phyloP scores from a whole-genome alignment of 2,797 vertebrate species.

The Gallinago stenura region DNA sequence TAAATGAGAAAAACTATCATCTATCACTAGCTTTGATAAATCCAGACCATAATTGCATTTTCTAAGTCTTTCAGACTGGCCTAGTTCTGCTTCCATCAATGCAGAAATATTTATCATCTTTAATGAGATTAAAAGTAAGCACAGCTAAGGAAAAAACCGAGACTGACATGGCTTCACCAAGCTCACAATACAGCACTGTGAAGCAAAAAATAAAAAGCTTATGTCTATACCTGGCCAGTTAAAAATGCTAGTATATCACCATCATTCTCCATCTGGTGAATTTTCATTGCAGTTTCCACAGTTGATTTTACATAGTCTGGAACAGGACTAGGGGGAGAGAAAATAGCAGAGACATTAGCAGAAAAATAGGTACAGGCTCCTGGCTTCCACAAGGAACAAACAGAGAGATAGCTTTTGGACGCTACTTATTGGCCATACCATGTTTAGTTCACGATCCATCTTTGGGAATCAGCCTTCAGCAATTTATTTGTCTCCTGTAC shows the following conservation, averaged over 20 bases:
- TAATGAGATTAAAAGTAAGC: not conserved
- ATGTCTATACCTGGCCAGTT: constrained; percentile 90
- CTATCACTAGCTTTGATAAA: not conserved
- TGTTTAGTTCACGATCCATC: not conserved
- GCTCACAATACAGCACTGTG: not conserved
- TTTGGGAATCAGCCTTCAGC: not conserved
- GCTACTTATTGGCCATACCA: not conserved
- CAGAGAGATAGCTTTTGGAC: not conserved
- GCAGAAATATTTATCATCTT: not conserved
- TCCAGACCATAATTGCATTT: not conserved
- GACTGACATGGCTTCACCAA: not conserved
- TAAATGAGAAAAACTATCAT: not conserved
- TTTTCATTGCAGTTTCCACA: constrained; percentile 96
- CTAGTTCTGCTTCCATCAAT: not conserved
- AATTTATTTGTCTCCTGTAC: not conserved
- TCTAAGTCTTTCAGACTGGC: not conserved
- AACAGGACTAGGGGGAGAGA: constrained; percentile 86
- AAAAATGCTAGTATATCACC: constrained; percentile 96
- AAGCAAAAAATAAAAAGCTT: not conserved
- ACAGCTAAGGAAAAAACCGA: not conserved
- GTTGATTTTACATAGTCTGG: constrained; percentile 98
- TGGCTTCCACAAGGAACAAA: not conserved
- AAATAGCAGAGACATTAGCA: not conserved
- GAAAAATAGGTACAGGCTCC: not conserved
- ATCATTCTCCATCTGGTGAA: constrained; percentile 95